Conservation (phyloP, 1,140 invertebrate species). For the Microplitis demolitor region DNA sequence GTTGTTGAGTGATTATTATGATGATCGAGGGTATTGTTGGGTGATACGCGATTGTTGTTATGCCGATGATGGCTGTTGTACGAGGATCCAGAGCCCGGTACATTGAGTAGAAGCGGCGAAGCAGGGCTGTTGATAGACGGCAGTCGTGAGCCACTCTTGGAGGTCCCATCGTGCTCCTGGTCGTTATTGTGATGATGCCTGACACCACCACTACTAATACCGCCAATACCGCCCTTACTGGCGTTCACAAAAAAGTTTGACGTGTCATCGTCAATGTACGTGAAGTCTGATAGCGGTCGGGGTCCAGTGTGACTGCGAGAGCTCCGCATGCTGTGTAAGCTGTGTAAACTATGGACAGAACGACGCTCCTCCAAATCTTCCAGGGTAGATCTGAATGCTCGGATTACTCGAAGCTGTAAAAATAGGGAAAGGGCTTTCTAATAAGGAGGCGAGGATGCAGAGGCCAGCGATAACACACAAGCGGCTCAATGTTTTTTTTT, state of each 20-base stretch:
- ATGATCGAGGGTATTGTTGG: constrained; percentile 40
- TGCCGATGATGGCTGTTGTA: constrained; percentile 49
- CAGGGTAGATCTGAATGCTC: constrained; percentile 99
- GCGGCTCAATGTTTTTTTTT: constrained; percentile 45
- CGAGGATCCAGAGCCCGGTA: constrained; percentile 48
- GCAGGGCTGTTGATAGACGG: constrained; percentile 53
- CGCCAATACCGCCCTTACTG: constrained; percentile 34
- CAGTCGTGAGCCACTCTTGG: constrained; percentile 42
- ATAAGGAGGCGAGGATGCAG: constrained; percentile 58
- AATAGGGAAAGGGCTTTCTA: constrained; percentile 64
- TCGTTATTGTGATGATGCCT: constrained; percentile 47
- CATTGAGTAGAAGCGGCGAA: constrained; percentile 55
- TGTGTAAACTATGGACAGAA: constrained; percentile 96
- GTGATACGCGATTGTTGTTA: constrained; percentile 47
- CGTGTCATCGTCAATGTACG: constrained; percentile 89
- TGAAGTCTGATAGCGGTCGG: constrained; percentile 85
- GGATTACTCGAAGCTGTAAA: constrained; percentile 99
- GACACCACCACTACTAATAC: not conserved
- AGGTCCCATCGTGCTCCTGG: constrained; percentile 46
- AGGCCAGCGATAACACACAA: constrained; percentile 57
- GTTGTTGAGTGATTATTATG: constrained; percentile 28
- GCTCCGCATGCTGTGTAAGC: constrained; percentile 91
- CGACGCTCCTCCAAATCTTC: constrained; percentile 99
- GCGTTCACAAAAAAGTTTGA: constrained; percentile 62
- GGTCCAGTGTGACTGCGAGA: constrained; percentile 80